Evolutionary conservation across 2,113 vertebrate species (phyloP).

Genomic region (Pedetes capensis): DNA sequence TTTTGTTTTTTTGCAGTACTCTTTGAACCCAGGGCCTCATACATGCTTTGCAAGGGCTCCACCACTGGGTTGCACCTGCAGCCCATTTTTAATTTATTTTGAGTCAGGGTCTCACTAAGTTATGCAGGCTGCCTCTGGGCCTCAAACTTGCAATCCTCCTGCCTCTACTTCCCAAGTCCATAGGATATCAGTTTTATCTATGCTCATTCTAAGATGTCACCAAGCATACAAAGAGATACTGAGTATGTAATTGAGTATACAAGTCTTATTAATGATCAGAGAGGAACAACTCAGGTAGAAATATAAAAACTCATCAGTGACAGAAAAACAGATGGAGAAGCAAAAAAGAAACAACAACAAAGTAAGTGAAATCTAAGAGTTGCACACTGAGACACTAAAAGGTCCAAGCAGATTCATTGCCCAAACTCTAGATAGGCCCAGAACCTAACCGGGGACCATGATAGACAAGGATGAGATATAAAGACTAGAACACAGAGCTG

Average conservation of each 20-base stretch:
- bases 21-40: no score
- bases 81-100: no score
- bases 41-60: no score
- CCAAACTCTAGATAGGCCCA: neutral
- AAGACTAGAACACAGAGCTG: no score
- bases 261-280: neutral
- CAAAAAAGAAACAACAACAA: neutral
- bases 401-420: neutral
- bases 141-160: no score
- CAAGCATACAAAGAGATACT: neutral
- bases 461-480: neutral
- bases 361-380: slow-evolving; percentile 14
- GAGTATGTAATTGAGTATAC: neutral
- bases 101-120: no score
- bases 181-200: neutral
- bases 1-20: no score
- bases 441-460: neutral
- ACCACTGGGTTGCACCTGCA: no score
- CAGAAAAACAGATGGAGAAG: slow-evolving; percentile 12
- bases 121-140: no score
- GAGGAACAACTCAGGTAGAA: neutral
- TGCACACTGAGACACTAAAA: neutral
- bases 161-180: no score
- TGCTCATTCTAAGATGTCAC: neutral
- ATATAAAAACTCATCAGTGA: neutral